Conservation (phyloP, 2,113 vertebrate genomes). For the Cochlearius cochlearius region DNA sequence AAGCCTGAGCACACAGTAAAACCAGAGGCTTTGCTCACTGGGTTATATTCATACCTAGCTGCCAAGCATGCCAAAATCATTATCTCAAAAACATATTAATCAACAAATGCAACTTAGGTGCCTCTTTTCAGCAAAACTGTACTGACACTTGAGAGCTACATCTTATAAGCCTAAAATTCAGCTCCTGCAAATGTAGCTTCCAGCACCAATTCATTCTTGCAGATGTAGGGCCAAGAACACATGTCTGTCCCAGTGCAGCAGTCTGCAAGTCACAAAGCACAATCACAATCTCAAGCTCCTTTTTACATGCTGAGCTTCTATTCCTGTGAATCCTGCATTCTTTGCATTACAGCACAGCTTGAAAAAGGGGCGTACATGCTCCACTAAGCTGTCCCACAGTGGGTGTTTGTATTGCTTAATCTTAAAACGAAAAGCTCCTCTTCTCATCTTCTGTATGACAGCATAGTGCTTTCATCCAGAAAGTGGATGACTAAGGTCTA, state of each 20-base stretch:
- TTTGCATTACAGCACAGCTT: background rate
- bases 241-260: background rate
- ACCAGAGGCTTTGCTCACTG: rapidly evolving
- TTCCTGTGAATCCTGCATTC: background rate
- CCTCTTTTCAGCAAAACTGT: background rate
- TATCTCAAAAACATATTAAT: background rate
- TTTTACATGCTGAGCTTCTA: background rate
- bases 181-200: background rate
- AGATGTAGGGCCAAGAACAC: background rate
- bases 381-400: background rate
- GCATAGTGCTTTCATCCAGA: background rate
- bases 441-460: background rate
- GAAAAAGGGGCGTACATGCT: background rate
- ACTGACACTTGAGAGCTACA: rapidly evolving
- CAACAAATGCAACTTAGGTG: background rate
- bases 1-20: background rate
- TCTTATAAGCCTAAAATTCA: background rate
- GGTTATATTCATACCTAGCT: background rate
- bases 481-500: background rate
- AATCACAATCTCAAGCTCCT: background rate
- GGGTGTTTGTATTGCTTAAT: background rate
- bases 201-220: background rate
- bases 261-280: background rate
- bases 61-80: background rate
- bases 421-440: background rate